Conservation (phyloP, 2,113 vertebrate species). For the Stigmatopora argus region DNA sequence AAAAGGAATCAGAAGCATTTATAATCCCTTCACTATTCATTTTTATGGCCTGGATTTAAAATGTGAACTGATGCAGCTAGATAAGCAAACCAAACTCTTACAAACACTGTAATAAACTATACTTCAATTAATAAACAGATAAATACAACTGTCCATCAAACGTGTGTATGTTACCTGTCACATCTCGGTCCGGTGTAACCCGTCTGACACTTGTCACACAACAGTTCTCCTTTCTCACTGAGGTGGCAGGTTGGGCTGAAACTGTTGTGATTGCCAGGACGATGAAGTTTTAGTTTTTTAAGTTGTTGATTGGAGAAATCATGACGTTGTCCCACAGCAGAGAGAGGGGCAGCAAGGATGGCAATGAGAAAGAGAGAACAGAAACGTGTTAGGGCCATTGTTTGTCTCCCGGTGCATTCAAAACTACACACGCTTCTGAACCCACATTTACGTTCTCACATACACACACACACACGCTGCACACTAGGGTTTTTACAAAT, state of each 20-base stretch:
- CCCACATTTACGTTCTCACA: conserved; percentile 14
- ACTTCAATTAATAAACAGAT: background rate
- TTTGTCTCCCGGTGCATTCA: conserved; percentile 6
- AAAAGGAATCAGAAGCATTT: no score
- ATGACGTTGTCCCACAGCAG: conserved; percentile 54
- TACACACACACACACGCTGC: conserved; percentile 5
- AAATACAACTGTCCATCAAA: background rate
- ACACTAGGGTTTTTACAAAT: conserved; percentile 17
- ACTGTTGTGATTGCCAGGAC: conserved; percentile 63
- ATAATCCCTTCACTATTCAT: no score
- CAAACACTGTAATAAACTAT: background rate
- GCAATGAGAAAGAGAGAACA: conserved; percentile 53
- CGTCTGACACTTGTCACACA: conserved; percentile 80
- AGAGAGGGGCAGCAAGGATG: conserved; percentile 33
- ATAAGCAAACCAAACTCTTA: background rate
- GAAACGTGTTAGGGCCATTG: conserved; percentile 53
- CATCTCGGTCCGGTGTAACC: conserved; percentile 83
- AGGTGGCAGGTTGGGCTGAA: conserved; percentile 92
- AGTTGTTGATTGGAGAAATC: conserved; percentile 29
- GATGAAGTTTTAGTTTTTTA: conserved; percentile 36
- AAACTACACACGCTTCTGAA: conserved; percentile 8
- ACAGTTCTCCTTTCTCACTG: conserved; percentile 70
- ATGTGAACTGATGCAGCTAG: no score
- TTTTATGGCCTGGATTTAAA: no score
- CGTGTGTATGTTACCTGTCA: conserved; percentile 79